Conservation (phyloP, 2,888 invertebrate genomes). For the Nezara viridula region DNA sequence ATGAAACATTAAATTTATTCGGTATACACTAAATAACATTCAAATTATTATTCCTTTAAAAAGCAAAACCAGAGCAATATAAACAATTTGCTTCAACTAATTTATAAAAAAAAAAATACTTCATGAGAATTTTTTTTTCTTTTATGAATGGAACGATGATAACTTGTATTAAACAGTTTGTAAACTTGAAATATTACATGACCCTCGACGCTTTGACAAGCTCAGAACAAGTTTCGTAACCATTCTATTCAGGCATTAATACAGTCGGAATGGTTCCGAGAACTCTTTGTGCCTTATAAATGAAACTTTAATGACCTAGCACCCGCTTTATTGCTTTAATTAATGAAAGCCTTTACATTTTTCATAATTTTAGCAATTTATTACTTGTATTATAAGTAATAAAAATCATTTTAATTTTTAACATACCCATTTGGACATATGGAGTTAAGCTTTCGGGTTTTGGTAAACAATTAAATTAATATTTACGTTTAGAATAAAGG, state of each 20-base stretch:
- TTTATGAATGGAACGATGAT: neutral
- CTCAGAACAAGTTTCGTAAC: neutral
- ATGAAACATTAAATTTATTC: too few species aligned
- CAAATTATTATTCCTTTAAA: too few species aligned
- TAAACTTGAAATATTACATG: neutral
- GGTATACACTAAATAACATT: too few species aligned
- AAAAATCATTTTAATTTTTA: too few species aligned
- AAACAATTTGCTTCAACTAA: too few species aligned
- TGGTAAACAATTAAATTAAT: too few species aligned
- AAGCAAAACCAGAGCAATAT: too few species aligned
- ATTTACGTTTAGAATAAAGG: too few species aligned
- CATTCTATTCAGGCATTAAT: neutral
- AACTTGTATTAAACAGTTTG: neutral
- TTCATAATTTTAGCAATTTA: neutral
- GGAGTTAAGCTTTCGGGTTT: too few species aligned
- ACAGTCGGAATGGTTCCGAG: neutral
- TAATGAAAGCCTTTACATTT: neutral
- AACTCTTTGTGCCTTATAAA: neutral
- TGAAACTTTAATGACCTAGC: neutral
- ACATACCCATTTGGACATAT: too few species aligned
- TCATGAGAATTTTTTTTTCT: neutral
- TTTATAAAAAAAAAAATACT: too few species aligned
- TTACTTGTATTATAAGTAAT: too few species aligned
- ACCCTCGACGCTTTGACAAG: neutral
- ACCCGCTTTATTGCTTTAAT: neutral